Percentiles rank a stretch among this genome's conserved stretches.
Conservation (phyloP, 2,888 invertebrate species). For the Agrochola macilenta region DNA sequence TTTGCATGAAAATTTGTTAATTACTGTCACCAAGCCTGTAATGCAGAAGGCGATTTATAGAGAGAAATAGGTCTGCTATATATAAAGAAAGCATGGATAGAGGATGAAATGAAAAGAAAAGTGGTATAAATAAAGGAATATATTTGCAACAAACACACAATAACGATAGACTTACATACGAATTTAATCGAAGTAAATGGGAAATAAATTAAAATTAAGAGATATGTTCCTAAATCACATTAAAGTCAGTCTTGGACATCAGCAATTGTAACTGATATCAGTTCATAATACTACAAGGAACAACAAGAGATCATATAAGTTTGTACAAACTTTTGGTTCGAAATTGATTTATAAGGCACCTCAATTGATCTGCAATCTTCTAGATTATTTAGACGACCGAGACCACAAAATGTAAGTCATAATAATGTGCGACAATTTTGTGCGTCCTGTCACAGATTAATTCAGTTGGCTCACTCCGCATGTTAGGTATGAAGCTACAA, state of each 20-base stretch:
- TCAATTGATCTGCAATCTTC: conserved; percentile 72
- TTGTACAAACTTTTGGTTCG: conserved; percentile 69
- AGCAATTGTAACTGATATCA: conserved; percentile 69
- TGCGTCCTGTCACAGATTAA: not conserved
- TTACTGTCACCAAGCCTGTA: conserved; percentile 87
- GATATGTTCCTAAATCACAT: conserved; percentile 79
- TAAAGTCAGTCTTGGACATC: conserved; percentile 84
- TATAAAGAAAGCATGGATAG: conserved; percentile 87
- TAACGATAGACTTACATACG: conserved; percentile 87
- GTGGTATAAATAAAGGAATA: conserved; percentile 89
- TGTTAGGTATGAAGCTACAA: too few relatives aligned
- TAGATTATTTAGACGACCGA: conserved; percentile 37
- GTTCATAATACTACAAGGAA: conserved; percentile 82
- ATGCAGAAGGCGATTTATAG: conserved; percentile 81
- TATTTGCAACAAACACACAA: conserved; percentile 90
- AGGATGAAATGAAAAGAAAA: conserved; percentile 90
- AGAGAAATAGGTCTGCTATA: conserved; percentile 88
- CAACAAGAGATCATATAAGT: conserved; percentile 84
- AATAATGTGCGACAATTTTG: conserved; percentile 24
- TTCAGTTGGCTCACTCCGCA: too few relatives aligned
- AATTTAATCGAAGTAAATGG: conserved; percentile 76
- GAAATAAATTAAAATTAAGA: conserved; percentile 83
- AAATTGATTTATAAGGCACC: conserved; percentile 70
- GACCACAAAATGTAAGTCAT: conserved; percentile 35
- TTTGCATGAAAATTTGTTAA: conserved; percentile 84